These are phyloP conservation scores for Hydriomena furcata DNA, from an alignment of 2,888 invertebrate species.

Conservation along the genomic window DNA sequence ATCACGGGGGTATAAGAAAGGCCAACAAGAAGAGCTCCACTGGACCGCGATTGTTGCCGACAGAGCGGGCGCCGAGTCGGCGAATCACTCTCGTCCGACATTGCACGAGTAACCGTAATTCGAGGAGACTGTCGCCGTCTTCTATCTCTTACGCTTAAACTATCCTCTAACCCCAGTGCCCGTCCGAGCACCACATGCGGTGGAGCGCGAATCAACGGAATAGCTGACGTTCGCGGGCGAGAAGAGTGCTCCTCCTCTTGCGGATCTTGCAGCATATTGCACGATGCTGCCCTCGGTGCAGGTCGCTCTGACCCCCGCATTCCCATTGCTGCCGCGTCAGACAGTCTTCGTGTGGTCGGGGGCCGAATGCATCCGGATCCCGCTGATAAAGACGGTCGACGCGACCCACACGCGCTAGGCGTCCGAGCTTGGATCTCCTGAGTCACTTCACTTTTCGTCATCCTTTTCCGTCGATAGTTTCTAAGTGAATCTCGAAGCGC, in stretches of 20 bases:
- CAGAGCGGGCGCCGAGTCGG: conserved; percentile 77
- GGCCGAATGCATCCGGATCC: conserved; percentile 74
- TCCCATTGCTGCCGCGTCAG: conserved; percentile 76
- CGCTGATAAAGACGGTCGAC: conserved; percentile 88
- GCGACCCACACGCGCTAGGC: conserved; percentile 90
- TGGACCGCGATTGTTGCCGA: conserved; percentile 76
- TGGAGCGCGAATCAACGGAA: conserved; percentile 78
- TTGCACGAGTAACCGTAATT: conserved; percentile 88
- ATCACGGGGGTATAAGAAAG: conserved; percentile 76
- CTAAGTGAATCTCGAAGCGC: conserved; percentile 88
- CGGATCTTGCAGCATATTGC: conserved; percentile 87
- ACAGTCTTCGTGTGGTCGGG: conserved; percentile 68
- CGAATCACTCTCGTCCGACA: conserved; percentile 88
- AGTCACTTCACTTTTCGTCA: conserved; percentile 90
- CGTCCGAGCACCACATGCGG: conserved; percentile 85
- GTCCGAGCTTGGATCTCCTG: conserved; percentile 92
- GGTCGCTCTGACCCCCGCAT: conserved; percentile 67
- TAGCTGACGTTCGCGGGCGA: conserved; percentile 66
- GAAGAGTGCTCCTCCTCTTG: conserved; percentile 68
- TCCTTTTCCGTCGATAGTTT: conserved; percentile 90
- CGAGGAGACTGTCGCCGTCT: conserved; percentile 84
- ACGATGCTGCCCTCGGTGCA: conserved; percentile 86
- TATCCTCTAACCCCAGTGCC: conserved; percentile 81
- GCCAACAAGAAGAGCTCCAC: conserved; percentile 74
- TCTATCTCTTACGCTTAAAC: conserved; percentile 55